Evolutionary conservation across 2,888 invertebrate genomes (phyloP).

Genomic region (Mythimna ferrago): DNA sequence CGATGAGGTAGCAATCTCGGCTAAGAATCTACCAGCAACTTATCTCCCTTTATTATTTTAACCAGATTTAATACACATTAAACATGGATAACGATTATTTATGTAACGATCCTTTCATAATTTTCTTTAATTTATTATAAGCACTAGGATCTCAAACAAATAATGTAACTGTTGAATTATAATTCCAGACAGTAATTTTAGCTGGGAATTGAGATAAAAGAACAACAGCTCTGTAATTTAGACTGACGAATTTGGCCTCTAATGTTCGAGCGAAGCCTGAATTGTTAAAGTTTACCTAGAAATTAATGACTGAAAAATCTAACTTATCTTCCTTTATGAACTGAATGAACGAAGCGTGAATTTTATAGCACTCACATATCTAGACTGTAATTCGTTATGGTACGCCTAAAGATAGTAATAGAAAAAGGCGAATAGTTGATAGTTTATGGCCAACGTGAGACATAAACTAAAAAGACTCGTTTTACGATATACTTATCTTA

Average conservation of each 20-base stretch:
- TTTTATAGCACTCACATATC: background rate
- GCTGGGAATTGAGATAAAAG: constrained; percentile 50
- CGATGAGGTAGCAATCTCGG: constrained; percentile 29
- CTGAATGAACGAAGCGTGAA: background rate
- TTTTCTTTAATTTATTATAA: constrained; percentile 52
- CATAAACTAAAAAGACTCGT: constrained; percentile 35
- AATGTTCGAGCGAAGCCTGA: constrained; percentile 15
- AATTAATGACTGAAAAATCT: constrained; percentile 23
- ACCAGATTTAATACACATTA: constrained; percentile 46
- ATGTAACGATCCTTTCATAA: constrained; percentile 35
- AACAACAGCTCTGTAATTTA: constrained; percentile 35
- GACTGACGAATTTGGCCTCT: constrained; percentile 28
- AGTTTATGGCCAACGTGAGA: constrained; percentile 26
- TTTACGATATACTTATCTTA: constrained; percentile 46
- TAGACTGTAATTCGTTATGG: background rate
- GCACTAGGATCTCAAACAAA: constrained; percentile 38
- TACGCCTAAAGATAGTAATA: constrained; percentile 3
- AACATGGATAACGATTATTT: constrained; percentile 35
- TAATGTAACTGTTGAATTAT: constrained; percentile 42
- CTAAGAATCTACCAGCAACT: constrained; percentile 33
- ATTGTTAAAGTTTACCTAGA: constrained; percentile 12
- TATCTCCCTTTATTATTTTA: constrained; percentile 49
- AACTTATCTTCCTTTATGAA: constrained; percentile 2
- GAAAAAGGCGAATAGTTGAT: constrained; percentile 21
- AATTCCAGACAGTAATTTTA: constrained; percentile 45